phyloP scores from a whole-genome alignment of 2,113 vertebrate genomes.

The Misgurnus mizolepis region DNA sequence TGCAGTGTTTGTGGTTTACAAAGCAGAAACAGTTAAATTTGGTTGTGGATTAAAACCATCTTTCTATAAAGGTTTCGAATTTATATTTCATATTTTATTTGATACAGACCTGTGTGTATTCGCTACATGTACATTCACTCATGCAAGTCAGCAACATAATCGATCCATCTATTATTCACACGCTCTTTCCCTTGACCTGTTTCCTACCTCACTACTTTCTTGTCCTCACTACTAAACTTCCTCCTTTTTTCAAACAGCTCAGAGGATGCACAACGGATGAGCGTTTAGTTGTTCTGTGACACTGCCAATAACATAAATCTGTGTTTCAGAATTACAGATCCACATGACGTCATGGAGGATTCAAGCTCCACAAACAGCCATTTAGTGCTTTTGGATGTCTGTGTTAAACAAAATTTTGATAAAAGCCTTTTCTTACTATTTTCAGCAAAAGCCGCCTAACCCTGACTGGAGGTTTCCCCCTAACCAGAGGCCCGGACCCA shows the following conservation, averaged over 20 bases:
- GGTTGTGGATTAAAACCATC: not conserved
- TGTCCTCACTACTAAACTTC: not conserved
- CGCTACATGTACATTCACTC: slow-evolving; percentile 18
- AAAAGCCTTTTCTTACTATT: slow-evolving; percentile 27
- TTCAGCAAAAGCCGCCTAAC: slow-evolving; percentile 84
- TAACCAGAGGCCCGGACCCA: slow-evolving; percentile 85
- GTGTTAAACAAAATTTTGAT: slow-evolving; percentile 14
- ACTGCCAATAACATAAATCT: slow-evolving; percentile 11
- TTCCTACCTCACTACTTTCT: not conserved
- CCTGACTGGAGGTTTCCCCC: slow-evolving; percentile 87
- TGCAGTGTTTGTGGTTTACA: not conserved
- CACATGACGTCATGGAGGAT: not conserved
- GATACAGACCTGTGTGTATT: not conserved
- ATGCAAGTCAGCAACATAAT: slow-evolving; percentile 42
- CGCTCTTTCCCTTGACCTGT: slow-evolving; percentile 25
- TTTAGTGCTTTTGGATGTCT: not conserved
- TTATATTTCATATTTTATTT: not conserved
- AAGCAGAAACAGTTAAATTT: not conserved
- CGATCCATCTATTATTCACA: slow-evolving; percentile 50
- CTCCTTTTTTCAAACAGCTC: not conserved
- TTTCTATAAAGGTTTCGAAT: too few relatives aligned
- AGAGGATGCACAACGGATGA: not conserved
- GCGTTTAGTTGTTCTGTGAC: not conserved
- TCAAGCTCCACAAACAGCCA: not conserved
- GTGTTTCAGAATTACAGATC: slow-evolving; percentile 14